Evolutionary conservation across 1,140 invertebrate genomes (phyloP).

Genomic region (Drosophila kohkoa): DNA sequence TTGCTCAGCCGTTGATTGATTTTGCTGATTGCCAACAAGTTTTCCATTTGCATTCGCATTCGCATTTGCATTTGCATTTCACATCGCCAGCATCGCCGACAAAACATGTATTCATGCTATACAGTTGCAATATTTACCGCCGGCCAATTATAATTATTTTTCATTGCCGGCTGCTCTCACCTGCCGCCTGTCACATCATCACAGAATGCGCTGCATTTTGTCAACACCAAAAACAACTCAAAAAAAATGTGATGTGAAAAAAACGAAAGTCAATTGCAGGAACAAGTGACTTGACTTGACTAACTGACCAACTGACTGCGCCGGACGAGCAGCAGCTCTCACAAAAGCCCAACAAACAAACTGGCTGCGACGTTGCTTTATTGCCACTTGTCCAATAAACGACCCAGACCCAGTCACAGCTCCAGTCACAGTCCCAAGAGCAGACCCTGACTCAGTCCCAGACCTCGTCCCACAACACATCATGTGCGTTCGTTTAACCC

Average conservation of each 20-base stretch:
- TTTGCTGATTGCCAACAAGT: conserved; percentile 77
- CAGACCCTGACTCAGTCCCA: background rate
- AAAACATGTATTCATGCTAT: background rate
- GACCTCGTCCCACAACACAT: background rate
- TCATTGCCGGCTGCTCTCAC: conserved; percentile 50
- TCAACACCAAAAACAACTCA: conserved; percentile 51
- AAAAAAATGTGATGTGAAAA: conserved; percentile 22
- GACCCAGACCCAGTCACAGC: conserved; percentile 28
- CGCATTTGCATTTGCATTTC: conserved; percentile 13
- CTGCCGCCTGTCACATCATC: conserved; percentile 43
- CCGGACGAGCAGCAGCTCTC: conserved; percentile 20
- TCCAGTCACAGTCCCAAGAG: background rate
- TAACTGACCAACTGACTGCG: conserved; percentile 49
- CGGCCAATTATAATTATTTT: conserved; percentile 80
- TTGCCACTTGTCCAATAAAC: conserved; percentile 32
- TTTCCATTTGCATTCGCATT: conserved; percentile 67
- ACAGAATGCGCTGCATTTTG: conserved; percentile 74
- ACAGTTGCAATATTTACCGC: conserved; percentile 57
- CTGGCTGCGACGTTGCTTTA: conserved; percentile 17
- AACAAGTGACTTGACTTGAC: conserved; percentile 39
- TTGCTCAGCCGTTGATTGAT: conserved; percentile 78
- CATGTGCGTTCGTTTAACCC: conserved; percentile 18
- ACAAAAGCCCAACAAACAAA: conserved; percentile 44
- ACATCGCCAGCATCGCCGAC: conserved; percentile 25
- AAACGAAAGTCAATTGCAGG: conserved; percentile 69